Evolutionary conservation across 2,888 invertebrate species (phyloP).

Genomic region (Temnothorax unifasciatus): DNA sequence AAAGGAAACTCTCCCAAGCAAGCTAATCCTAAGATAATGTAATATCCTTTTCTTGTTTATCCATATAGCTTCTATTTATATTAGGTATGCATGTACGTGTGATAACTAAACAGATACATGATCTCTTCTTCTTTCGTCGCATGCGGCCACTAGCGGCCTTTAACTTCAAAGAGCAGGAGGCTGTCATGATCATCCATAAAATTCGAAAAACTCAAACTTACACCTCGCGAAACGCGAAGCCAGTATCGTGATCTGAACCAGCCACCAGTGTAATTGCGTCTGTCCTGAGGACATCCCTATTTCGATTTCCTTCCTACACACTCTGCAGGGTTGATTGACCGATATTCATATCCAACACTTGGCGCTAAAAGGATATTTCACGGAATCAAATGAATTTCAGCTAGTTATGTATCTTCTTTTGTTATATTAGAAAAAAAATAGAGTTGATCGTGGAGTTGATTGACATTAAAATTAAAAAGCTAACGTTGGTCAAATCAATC

Average conservation of each 20-base stretch:
- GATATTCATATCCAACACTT: neutral
- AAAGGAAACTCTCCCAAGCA: constrained; percentile 85
- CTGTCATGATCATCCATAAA: constrained; percentile 61
- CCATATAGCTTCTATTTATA: constrained; percentile 85
- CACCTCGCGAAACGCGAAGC: neutral
- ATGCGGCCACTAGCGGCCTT: constrained; percentile 72
- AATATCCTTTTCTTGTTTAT: constrained; percentile 82
- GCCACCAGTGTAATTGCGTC: neutral
- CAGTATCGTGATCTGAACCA: neutral
- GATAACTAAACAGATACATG: constrained; percentile 85
- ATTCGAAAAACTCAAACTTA: constrained; percentile 11
- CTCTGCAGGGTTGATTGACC: neutral
- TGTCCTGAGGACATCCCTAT: neutral
- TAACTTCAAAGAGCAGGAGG: constrained; percentile 83
- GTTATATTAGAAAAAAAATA: neutral
- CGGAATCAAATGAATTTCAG: neutral
- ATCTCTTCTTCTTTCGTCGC: constrained; percentile 72
- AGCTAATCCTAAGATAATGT: constrained; percentile 85
- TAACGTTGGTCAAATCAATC: neutral
- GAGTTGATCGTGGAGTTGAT: neutral
- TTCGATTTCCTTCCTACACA: constrained; percentile 19
- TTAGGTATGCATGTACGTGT: constrained; percentile 85
- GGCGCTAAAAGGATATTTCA: neutral
- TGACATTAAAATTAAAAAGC: neutral
- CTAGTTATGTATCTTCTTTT: neutral